Conservation (phyloP, 1,140 invertebrate species). For the Pachypeltis micranthus region DNA sequence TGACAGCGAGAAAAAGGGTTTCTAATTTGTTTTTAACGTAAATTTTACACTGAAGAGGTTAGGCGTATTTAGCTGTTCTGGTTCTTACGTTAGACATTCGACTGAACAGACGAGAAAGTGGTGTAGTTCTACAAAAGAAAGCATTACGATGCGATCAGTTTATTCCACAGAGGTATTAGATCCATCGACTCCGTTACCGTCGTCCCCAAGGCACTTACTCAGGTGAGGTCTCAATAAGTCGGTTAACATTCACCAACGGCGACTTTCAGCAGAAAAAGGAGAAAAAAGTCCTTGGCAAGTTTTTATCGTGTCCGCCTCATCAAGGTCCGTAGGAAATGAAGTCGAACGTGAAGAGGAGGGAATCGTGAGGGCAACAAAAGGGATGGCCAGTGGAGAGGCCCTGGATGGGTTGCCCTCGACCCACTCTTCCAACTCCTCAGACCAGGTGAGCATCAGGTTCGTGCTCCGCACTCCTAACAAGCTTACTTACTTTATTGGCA, state of each 20-base stretch:
- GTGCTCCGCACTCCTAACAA: slow-evolving; percentile 1
- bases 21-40: too few relatives aligned
- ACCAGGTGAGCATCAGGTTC: not conserved
- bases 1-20: too few relatives aligned
- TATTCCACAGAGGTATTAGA: too few relatives aligned
- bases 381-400: slow-evolving; percentile 1
- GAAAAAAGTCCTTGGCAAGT: not conserved
- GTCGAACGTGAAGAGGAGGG: slow-evolving; percentile 4
- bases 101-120: too few relatives aligned
- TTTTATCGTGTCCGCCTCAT: slow-evolving; percentile 6
- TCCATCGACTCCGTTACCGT: too few relatives aligned
- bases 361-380: slow-evolving; percentile 6
- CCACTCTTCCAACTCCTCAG: not conserved
- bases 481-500: not conserved
- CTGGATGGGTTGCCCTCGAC: slow-evolving; percentile 5
- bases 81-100: too few relatives aligned
- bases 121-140: too few relatives aligned
- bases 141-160: too few relatives aligned
- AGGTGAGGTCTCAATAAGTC: not conserved
- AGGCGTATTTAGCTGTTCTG: too few relatives aligned
- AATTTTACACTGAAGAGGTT: too few relatives aligned
- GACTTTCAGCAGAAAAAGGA: slow-evolving; percentile 1
- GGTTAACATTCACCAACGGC: slow-evolving; percentile 2
- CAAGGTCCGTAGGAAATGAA: not conserved
- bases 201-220: not conserved